These are phyloP conservation scores for Lithophane semibrunnea DNA, from an alignment of 2,888 invertebrate genomes.

Conservation along the genomic window DNA sequence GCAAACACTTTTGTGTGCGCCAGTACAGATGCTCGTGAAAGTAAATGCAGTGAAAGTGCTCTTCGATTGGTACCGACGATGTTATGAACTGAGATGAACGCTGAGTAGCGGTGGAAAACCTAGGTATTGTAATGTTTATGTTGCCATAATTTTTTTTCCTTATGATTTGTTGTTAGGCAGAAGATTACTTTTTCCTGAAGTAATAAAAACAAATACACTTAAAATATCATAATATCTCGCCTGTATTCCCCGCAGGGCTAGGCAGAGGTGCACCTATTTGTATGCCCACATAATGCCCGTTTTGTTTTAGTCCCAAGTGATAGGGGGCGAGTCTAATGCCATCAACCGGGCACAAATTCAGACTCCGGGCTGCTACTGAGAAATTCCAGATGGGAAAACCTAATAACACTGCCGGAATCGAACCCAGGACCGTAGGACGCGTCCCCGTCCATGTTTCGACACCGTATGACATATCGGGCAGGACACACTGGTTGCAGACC, in stretches of 20 bases:
- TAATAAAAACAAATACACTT: background rate
- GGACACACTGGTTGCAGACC: no score
- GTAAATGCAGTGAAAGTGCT: slow-evolving; percentile 75
- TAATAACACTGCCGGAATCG: background rate
- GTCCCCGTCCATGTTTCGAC: no score
- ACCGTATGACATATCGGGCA: no score
- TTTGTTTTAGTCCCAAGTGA: background rate
- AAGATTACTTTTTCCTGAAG: background rate
- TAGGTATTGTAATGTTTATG: slow-evolving; percentile 27
- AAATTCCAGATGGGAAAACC: background rate
- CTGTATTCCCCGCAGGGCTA: no score
- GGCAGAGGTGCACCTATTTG: background rate
- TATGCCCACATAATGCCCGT: background rate
- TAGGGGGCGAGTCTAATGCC: background rate
- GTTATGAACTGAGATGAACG: slow-evolving; percentile 60
- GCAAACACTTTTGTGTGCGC: slow-evolving; percentile 32
- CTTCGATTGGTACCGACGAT: slow-evolving; percentile 47
- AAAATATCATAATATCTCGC: no score
- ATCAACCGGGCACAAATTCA: background rate
- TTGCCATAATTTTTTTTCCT: background rate
- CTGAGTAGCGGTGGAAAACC: slow-evolving; percentile 26
- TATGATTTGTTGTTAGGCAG: background rate
- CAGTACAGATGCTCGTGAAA: slow-evolving; percentile 69
- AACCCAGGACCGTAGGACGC: no score
- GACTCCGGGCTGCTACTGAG: background rate